Evolutionary conservation across 2,888 invertebrate species (phyloP).

Genomic region (Timema podura): DNA sequence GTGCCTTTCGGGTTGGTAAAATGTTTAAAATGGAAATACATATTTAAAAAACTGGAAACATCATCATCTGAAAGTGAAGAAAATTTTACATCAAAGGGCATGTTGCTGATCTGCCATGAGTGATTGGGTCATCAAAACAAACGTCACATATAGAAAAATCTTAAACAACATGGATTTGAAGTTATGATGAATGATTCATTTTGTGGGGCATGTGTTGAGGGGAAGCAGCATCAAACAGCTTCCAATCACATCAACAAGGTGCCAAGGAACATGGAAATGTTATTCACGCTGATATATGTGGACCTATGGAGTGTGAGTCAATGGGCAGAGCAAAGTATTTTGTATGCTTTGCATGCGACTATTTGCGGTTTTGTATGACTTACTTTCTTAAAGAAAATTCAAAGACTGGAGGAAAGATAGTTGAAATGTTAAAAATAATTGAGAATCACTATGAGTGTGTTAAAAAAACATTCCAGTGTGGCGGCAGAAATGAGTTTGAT

Average conservation of each 20-base stretch:
- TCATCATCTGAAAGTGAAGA: background rate
- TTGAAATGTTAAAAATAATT: too few species aligned
- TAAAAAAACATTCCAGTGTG: background rate
- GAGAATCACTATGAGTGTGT: background rate
- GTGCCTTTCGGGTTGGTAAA: conserved; percentile 6
- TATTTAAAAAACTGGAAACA: too few species aligned
- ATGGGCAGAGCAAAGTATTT: conserved; percentile 35
- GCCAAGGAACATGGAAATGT: conserved; percentile 33
- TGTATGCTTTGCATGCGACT: conserved; percentile 37
- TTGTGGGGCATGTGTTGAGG: conserved; percentile 34
- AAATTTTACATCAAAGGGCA: conserved; percentile 17
- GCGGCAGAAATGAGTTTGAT: background rate
- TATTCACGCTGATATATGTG: conserved; percentile 36
- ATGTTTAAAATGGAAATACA: too few species aligned
- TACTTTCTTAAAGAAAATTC: conserved; percentile 34
- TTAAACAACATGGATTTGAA: conserved; percentile 28
- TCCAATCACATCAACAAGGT: conserved; percentile 14
- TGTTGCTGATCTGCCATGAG: conserved; percentile 35
- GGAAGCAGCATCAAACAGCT: conserved; percentile 30
- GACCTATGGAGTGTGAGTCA: conserved; percentile 33
- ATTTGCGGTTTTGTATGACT: conserved; percentile 35
- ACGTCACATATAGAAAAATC: conserved; percentile 30
- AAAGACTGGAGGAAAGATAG: background rate
- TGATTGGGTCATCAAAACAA: conserved; percentile 34
- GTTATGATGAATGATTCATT: conserved; percentile 27